Conservation (phyloP, 2,797 vertebrate genomes). For the Amniataba percoides region DNA sequence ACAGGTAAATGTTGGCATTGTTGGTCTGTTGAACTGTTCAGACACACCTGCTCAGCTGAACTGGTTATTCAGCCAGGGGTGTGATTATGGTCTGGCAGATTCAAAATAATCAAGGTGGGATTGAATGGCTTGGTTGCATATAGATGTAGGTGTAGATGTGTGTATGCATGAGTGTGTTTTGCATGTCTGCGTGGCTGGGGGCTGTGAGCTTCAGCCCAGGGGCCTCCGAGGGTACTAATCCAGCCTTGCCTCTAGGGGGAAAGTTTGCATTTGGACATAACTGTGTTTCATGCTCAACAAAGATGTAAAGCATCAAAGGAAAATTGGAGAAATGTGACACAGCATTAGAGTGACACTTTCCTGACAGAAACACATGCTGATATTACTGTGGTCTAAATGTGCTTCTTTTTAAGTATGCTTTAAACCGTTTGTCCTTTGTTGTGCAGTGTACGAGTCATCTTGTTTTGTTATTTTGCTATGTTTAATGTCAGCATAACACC, state of each 20-base stretch:
- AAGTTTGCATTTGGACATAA: constrained; percentile 13
- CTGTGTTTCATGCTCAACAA: constrained; percentile 3
- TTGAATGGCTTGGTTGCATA: too few species aligned
- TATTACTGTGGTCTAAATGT: background rate
- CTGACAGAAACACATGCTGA: background rate
- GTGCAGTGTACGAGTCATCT: background rate
- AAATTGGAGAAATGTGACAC: constrained; percentile 1
- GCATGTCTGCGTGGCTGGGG: too few species aligned
- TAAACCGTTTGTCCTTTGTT: constrained; percentile 12
- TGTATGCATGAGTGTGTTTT: too few species aligned
- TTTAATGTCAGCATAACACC: constrained; percentile 45
- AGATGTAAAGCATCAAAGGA: background rate
- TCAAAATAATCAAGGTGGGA: too few species aligned
- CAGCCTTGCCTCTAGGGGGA: background rate
- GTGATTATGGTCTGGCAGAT: too few species aligned
- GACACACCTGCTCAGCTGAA: too few species aligned
- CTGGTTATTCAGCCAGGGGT: too few species aligned
- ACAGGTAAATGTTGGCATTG: too few species aligned
- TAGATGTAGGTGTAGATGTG: too few species aligned
- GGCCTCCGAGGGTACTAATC: too few species aligned
- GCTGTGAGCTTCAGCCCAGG: too few species aligned
- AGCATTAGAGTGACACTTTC: background rate
- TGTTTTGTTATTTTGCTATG: background rate
- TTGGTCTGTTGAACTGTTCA: too few species aligned
- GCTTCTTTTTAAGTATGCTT: background rate